Base-by-base conservation (phyloP, 2,888 invertebrate genomes). In the Papilio demoleus region DNA sequence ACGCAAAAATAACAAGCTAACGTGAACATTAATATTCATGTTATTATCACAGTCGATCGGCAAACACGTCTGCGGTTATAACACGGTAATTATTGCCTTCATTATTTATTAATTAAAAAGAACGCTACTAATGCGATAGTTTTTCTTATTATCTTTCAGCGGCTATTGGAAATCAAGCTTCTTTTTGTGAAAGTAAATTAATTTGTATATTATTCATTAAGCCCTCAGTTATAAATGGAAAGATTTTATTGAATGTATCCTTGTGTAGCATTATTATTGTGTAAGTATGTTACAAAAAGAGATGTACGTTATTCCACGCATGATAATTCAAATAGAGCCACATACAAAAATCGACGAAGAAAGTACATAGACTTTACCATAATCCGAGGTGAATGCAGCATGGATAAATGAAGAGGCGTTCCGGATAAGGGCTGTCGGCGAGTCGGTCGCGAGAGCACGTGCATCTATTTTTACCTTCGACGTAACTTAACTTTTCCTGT, bases 11-110 rank as follows among this genome's bases (percentile, higher is more conserved):
- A 82, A 83, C 79, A 72, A 58, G 47, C 72, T 77, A 75, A 82
- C 81, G 86, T 85, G 81, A 84, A 85, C 83, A 87, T 87, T 86
- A 82, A 87, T 85, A 84, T 82, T 82, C 78, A 82, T 83, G 14
- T 17, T 50, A 64, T 68, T 56, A 60, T 45, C 42, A 31, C 27
- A 19, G 38, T 17, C 27, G 50, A 56, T 67, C 59, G 38, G 17
- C 34, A 58, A 70, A 65, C 45, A 38, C 64, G 38, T 59, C 67
- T 22, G 45, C 42, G n/a, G 14, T 61, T 63, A 56, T n/a, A 38
- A 59, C 36, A 47, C 12, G 47, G 47, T 17, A 36, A 45, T 59
- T 53, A 50, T 22, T 63, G 5, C 14, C 19, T 36, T 38, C 40
- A 60, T 56, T 40, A 9, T 4, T 22, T 60, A 45, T 60, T 66